Evolutionary conservation across 2,888 invertebrate species (phyloP), one percentile per base, ranked within the genome.

Genomic region (Pediacus dermestoides): DNA sequence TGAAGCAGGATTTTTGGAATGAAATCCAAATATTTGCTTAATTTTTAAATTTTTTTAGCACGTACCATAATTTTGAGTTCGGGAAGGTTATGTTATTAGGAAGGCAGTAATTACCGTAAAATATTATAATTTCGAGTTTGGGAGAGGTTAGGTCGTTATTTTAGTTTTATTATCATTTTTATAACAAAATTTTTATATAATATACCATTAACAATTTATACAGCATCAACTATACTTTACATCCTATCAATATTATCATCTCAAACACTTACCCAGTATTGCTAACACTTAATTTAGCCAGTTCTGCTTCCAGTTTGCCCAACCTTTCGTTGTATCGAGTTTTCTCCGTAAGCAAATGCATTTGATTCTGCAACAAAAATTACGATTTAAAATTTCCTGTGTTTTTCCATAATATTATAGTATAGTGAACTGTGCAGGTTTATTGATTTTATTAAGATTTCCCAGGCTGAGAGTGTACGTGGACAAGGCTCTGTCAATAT

Each of bases 321-420:
- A 84, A 74, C 16, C 83, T 76, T 60, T 82, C 82, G 67, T 78
- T 78, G 63, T 78, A 76, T 48, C 80, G 76, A 50, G 78, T 77
- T 61, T 78, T 79, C 59, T 84, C 83, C 10, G 74, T 67, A 44
- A 78, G 73, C 60, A 81, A 71, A 57, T 82, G 80, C 41, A 83
- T 71, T 55, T 81, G 78, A 57, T 76, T 77, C 83, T 84, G 71
- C 9, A 66, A 67, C 35, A 52, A 48, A 66, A 32, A 22, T 14
- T n/a, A 31, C 16, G 9, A 16, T 12, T 15, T 4, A 28, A 30
- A 28, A 2, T 30, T 11, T 27, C 11, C n/a, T n/a, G 9, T 14
- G 12, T 35, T 35, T 9, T 3, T 14, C 4, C 4, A 18, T 18
- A 18, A 18, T 18, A 4, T 18, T 4, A 8, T 18, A 6, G 4